Percentiles rank a stretch among this genome's conserved stretches.
Conservation (phyloP, 2,113 vertebrate species). For the Limnothrissa miodon region DNA sequence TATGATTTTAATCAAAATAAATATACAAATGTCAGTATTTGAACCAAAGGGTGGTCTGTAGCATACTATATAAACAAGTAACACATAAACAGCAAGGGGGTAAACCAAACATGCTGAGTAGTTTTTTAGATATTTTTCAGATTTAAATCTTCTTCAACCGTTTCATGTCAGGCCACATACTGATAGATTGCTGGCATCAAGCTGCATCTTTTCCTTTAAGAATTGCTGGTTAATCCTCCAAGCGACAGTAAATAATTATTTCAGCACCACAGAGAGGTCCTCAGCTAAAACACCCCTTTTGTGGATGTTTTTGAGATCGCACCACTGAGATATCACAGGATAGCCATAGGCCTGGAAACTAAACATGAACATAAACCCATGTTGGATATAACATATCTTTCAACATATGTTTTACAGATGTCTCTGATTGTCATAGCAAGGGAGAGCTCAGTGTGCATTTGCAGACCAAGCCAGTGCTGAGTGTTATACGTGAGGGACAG, state of each 20-base stretch:
- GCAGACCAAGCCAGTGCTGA: neutral
- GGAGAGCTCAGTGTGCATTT: neutral
- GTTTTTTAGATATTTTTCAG: no score
- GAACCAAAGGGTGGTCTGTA: no score
- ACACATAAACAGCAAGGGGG: no score
- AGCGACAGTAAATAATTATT: neutral
- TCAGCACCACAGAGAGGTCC: constrained; percentile 6
- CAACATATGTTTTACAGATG: neutral
- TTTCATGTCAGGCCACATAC: neutral
- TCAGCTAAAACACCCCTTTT: neutral
- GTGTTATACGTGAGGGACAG: no score
- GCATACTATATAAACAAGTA: no score
- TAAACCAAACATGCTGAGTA: no score
- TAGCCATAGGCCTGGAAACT: no score
- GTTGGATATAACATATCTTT: no score
- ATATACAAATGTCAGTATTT: no score
- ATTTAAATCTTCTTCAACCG: neutral
- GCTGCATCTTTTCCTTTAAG: neutral
- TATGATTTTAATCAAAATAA: no score
- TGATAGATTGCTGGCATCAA: neutral
- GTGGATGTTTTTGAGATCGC: neutral
- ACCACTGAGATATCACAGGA: neutral
- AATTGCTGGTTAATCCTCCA: neutral
- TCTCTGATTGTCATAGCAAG: neutral
- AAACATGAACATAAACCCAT: no score